phyloP scores from a whole-genome alignment of 2,797 vertebrate species.

The Acanthis flammea region DNA sequence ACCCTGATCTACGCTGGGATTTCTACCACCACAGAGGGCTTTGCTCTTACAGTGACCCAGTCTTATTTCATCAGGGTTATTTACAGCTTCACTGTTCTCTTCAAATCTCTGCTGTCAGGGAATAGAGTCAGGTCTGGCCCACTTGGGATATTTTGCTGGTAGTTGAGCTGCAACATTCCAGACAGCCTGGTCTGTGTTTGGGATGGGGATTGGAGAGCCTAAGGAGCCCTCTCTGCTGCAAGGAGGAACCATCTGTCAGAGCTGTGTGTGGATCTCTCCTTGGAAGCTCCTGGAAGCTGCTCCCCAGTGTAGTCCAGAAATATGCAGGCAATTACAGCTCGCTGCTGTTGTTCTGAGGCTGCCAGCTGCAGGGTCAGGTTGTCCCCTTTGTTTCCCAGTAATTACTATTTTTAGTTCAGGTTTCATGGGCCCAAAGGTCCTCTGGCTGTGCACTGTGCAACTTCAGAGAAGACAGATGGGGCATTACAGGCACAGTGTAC shows the following conservation, averaged over 20 bases:
- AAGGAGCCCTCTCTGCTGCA: background rate
- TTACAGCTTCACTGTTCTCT: background rate
- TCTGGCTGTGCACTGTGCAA: background rate
- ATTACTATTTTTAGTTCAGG: conserved; percentile 30
- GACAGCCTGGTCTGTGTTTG: background rate
- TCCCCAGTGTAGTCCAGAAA: background rate
- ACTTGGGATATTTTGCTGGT: background rate
- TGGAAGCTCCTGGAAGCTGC: background rate
- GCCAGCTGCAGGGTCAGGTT: conserved; percentile 19
- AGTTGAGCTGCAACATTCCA: background rate
- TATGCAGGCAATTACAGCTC: background rate
- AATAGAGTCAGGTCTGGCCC: background rate
- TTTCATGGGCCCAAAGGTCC: conserved; percentile 45
- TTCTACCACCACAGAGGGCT: background rate
- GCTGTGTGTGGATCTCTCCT: background rate
- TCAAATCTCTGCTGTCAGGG: background rate
- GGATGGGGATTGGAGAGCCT: background rate
- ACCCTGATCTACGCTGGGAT: background rate
- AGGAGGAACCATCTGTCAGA: background rate
- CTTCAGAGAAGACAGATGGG: conserved; percentile 29
- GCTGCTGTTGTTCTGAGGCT: background rate
- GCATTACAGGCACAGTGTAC: background rate
- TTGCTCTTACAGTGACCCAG: background rate
- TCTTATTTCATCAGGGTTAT: background rate
- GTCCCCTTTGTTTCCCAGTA: conserved; percentile 53